Base-by-base conservation (phyloP, 2,888 invertebrate species). In the Lymantria dispar region DNA sequence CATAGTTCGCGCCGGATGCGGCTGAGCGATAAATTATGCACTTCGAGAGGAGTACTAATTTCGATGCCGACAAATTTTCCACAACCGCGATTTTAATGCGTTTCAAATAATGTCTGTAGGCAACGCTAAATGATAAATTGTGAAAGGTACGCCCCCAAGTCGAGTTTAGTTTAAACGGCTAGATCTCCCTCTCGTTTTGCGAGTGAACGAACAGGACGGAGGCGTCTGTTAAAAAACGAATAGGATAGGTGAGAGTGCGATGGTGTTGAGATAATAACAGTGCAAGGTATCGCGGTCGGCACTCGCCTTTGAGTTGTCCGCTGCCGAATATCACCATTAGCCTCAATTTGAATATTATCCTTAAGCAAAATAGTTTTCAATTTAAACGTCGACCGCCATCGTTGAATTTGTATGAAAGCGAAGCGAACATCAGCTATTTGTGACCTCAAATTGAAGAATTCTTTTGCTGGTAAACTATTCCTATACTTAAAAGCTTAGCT, bases 251-350 rank as follows among this genome's bases (percentile, higher is more conserved):
- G 85, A 84, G 85, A 86, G 85, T 73, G 81, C 80, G 87, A 84
- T 88, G 88, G 88, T 91, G 89, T 88, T 87, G 89, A 89, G 91
- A 89, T 92, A 91, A 91, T 92, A 87, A 92, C 90, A 88, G 88
- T 83, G 87, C 84, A 74, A 78, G 70, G 75, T 59, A 68, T 74
- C 69, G 78, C 77, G 67, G 72, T 64, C 71, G 62, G 72, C 68
- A 64, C 61, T 64, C 67, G 72, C 80, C 87, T 89, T 90, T 88
- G 86, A 82, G 73, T 51, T 74, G 83, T 72, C 74, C 80, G 81
- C 80, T 80, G 85, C 85, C 83, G 80, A 87, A 87, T 84, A 83
- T 83, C 76, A 81, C 82, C 76, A 87, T 87, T 84, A 85, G 75
- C 73, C 64, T 72, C 77, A 83, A 85, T 88, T 87, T 85, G 77